Percentiles rank a stretch among this genome's conserved stretches.
Evolutionary conservation across 2,113 vertebrate species (phyloP).

Genomic region (Ceratotherium simum): DNA sequence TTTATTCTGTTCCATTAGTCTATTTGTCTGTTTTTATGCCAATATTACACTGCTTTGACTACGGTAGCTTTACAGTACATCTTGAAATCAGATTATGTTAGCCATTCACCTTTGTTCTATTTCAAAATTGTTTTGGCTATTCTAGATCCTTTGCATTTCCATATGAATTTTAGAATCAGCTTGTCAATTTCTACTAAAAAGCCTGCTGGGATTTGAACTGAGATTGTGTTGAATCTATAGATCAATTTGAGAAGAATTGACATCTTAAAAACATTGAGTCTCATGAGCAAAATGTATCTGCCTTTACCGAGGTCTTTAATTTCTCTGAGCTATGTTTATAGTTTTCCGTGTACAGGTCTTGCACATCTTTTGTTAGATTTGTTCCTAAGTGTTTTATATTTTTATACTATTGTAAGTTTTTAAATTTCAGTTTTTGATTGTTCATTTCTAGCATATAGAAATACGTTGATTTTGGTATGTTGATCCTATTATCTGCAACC

Average conservation of each 20-base stretch:
- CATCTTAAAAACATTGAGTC: not conserved
- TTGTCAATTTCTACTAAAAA: not conserved
- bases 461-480: not conserved
- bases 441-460: not conserved
- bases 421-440: slow-evolving; percentile 3
- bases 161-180: not conserved
- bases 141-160: not conserved
- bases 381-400: not conserved
- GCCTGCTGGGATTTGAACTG: not conserved
- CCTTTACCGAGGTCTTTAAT: not conserved
- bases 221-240: not conserved
- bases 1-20: not conserved
- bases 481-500: not conserved
- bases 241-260: not conserved
- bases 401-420: not conserved
- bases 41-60: not conserved
- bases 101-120: not conserved
- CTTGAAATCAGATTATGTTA: not conserved
- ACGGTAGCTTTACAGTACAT: not conserved
- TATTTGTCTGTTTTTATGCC: not conserved
- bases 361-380: not conserved
- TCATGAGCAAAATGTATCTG: not conserved
- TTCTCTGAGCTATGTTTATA: not conserved
- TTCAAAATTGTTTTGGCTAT: not conserved
- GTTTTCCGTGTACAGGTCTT: not conserved